These are phyloP conservation scores for Xanthia icteritia DNA, from an alignment of 2,888 invertebrate genomes.

Conservation along the genomic window DNA sequence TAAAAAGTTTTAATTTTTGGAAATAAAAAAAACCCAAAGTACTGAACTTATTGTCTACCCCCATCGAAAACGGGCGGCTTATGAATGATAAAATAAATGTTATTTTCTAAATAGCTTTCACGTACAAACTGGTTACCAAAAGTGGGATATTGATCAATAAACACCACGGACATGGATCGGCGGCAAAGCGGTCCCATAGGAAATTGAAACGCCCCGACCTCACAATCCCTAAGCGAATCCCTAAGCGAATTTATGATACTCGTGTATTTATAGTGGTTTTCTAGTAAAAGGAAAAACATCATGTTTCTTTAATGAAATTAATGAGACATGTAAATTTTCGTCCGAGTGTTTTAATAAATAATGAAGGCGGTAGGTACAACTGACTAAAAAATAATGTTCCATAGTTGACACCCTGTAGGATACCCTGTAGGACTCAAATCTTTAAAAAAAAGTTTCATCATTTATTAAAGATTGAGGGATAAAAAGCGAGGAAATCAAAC, in stretches of 20 bases:
- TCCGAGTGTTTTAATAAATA: neutral
- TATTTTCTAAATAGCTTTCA: neutral
- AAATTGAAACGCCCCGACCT: conserved; percentile 51
- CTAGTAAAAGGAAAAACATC: neutral
- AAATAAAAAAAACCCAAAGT: neutral
- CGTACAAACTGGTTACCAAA: conserved; percentile 1
- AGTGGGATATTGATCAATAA: conserved; percentile 18
- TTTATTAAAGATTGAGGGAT: no score
- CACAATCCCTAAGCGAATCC: neutral
- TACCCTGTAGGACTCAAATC: no score
- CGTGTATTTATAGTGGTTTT: neutral
- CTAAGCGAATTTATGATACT: conserved; percentile 22
- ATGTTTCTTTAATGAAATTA: conserved; percentile 5
- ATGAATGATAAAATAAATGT: neutral
- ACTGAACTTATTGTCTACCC: neutral
- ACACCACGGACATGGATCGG: conserved; percentile 5
- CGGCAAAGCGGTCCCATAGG: conserved; percentile 46
- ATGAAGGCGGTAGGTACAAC: neutral
- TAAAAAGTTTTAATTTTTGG: neutral
- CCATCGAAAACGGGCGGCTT: neutral
- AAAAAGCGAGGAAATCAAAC: neutral
- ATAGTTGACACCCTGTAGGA: neutral
- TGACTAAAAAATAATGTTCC: neutral
- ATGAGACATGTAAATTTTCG: neutral
- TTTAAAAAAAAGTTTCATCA: no score